Base-by-base conservation (phyloP, 2,113 vertebrate species). In the Actenoides hombroni region DNA sequence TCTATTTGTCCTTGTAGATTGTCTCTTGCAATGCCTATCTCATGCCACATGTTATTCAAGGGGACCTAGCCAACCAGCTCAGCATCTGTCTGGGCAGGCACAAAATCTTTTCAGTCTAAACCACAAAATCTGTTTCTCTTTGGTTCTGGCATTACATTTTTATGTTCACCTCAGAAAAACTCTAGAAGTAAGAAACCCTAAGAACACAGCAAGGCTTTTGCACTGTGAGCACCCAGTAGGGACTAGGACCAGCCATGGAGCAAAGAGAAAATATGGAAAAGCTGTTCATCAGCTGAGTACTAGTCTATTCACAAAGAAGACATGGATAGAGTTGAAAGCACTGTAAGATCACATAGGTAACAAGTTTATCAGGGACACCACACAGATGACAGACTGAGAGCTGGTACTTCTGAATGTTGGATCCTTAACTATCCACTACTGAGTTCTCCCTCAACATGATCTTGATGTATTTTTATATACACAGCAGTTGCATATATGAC, bases 381-480 rank as follows among this genome's bases (percentile, higher is more conserved):
- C 35, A 73, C 1, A 26, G 5, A 7, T 65, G 18, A 53, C 28
- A 76, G 29, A 26, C 31, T n/a, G 51, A 37, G 11, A 76, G 20
- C 16, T 59, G 5, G 2, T 46, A 8, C n/a, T 76, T 80, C 40
- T 61, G n/a, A 80, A 49, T 12, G 75, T n/a, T 44, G 24, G 3
- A 15, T 63, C 8, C 31, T 63, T 75, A 29, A 18, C 31, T 80
- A 11, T 29, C 31, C 10, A 74, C 28, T 33, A 65, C 0, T 44
- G 28, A 49, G 3, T 33, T 53, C 0, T 7, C 5, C 16, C 29
- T 42, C 42, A 64, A 2, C 0, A 4, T 40, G 28, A 28, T 20
- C 17, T 49, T 68, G 9, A 1, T 69, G 5, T 33, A 7, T 15
- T 65, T 35, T 57, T 65, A 19, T 39, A 44, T 5, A 29, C 12